These are phyloP conservation scores for Hofmannophila pseudospretella DNA, from an alignment of 2,888 invertebrate species.

Conservation along the genomic window DNA sequence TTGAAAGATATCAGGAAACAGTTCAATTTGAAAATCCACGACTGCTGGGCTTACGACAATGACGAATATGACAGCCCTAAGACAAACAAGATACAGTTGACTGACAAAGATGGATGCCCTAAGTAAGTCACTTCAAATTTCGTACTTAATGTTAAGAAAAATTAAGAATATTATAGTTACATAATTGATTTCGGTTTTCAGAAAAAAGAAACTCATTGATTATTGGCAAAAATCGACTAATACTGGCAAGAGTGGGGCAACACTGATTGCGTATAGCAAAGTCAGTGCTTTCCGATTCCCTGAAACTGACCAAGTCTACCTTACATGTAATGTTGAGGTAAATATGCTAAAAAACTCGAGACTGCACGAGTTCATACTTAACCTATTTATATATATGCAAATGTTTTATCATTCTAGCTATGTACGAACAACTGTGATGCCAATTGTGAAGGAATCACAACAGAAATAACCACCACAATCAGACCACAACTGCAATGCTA, in stretches of 20 bases:
- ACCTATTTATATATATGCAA: neutral
- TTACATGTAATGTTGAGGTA: constrained; percentile 87
- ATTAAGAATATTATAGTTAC: no score
- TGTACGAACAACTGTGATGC: constrained; percentile 61
- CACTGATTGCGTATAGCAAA: constrained; percentile 81
- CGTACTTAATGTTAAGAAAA: no score
- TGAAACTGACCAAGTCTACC: constrained; percentile 83
- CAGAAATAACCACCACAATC: constrained; percentile 49
- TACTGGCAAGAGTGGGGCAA: constrained; percentile 78
- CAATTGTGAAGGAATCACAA: constrained; percentile 44
- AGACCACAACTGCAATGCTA: constrained; percentile 40
- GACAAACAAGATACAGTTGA: constrained; percentile 80
- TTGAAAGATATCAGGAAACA: constrained; percentile 80
- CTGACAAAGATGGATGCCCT: constrained; percentile 82
- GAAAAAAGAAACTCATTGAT: constrained; percentile 81
- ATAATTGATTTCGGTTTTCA: constrained; percentile 44
- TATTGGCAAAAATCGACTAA: constrained; percentile 80
- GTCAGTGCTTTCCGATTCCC: constrained; percentile 86
- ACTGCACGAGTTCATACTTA: neutral
- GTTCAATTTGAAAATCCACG: constrained; percentile 82
- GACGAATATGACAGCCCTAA: constrained; percentile 77
- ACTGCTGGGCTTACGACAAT: constrained; percentile 85
- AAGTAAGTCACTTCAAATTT: constrained; percentile 69
- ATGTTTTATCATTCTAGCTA: constrained; percentile 37
- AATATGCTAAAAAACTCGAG: constrained; percentile 19